Evolutionary conservation across 2,113 vertebrate genomes (phyloP).

Genomic region (Apeltes quadracus): DNA sequence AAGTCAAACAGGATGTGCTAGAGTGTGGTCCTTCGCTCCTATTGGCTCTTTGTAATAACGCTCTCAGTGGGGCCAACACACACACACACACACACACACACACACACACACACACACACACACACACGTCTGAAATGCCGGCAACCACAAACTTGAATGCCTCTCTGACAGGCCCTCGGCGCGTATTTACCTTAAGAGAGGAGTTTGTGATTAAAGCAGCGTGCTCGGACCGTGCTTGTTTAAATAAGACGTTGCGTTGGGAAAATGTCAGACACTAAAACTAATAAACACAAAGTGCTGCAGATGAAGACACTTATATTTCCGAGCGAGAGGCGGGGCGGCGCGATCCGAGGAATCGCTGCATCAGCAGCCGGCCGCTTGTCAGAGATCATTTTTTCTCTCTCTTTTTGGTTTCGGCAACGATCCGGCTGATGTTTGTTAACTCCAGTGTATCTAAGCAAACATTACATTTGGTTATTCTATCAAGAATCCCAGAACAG

Average conservation of each 20-base stretch:
- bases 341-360: conserved; percentile 45
- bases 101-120: conserved; percentile 1
- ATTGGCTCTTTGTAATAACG: conserved; percentile 74
- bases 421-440: conserved; percentile 42
- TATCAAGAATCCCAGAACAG: conserved; percentile 19
- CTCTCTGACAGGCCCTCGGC: conserved; percentile 59
- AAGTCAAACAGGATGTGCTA: conserved; percentile 79
- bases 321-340: conserved; percentile 21
- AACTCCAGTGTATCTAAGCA: conserved; percentile 44
- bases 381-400: neutral
- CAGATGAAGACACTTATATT: conserved; percentile 62
- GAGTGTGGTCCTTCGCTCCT: conserved; percentile 70
- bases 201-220: conserved; percentile 69
- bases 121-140: conserved; percentile 38
- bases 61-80: conserved; percentile 54
- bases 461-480: conserved; percentile 40
- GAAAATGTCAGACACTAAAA: conserved; percentile 74
- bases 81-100: conserved; percentile 37
- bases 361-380: conserved; percentile 51
- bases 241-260: conserved; percentile 67
- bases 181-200: conserved; percentile 69
- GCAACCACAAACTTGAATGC: conserved; percentile 55
- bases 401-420: neutral
- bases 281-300: conserved; percentile 73
- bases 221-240: conserved; percentile 63